A percentile compares a stretch with the other conserved stretches of the same genome.
These are phyloP conservation scores for Poecilobothrus nobilitatus DNA, from an alignment of 2,888 invertebrate species.

Conservation along the genomic window DNA sequence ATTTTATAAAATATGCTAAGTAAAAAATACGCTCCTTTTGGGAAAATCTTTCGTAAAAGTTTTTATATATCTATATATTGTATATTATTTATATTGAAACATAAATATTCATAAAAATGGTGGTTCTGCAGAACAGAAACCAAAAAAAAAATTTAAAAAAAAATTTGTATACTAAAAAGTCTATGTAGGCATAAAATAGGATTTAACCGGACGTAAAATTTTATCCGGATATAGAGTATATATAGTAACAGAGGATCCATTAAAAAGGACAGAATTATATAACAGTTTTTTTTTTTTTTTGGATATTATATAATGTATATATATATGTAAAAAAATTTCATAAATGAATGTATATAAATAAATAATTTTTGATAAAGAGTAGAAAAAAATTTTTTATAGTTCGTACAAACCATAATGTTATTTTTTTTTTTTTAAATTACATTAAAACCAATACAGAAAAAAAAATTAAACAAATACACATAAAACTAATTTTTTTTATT, in stretches of 20 bases:
- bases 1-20: background rate
- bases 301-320: too few species aligned
- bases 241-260: background rate
- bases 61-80: background rate
- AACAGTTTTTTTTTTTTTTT: background rate
- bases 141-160: too few species aligned
- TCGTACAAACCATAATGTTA: too few species aligned
- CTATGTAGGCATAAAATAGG: background rate
- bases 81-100: background rate
- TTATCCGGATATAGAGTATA: constrained; percentile 1
- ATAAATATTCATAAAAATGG: background rate
- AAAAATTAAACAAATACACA: background rate
- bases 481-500: background rate
- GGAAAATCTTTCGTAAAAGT: background rate
- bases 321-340: too few species aligned
- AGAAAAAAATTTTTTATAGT: background rate
- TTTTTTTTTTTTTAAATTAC: too few species aligned
- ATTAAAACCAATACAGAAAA: background rate
- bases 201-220: constrained; percentile 6
- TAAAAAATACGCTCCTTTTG: background rate
- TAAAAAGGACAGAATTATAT: background rate
- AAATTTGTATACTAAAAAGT: too few species aligned
- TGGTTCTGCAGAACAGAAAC: too few species aligned
- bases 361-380: background rate
- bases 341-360: background rate